A percentile compares a stretch with the other conserved stretches of the same genome.
These are phyloP conservation scores for Uria lomvia DNA, from an alignment of 2,113 vertebrate genomes.

Conservation along the genomic window DNA sequence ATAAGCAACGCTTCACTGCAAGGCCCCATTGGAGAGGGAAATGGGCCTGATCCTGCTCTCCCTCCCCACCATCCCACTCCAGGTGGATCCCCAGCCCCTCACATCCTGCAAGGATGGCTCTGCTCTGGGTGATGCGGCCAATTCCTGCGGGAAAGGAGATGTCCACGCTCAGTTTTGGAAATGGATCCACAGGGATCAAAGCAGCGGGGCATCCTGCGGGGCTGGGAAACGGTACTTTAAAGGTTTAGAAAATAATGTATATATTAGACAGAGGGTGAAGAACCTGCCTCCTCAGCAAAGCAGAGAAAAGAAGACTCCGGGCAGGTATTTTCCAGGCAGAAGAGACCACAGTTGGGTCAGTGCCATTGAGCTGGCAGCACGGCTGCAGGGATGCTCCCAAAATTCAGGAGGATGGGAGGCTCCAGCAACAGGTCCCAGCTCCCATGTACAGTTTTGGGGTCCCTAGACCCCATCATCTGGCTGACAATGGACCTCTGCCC, in stretches of 20 bases:
- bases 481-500: background rate
- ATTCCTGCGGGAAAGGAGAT: accelerated
- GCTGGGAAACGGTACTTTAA: background rate
- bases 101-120: background rate
- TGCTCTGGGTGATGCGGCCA: background rate
- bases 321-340: background rate
- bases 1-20: accelerated
- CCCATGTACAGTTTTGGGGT: background rate
- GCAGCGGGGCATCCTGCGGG: background rate
- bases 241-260: background rate
- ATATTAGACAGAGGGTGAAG: too few relatives aligned
- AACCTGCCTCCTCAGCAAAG: background rate
- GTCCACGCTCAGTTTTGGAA: background rate
- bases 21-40: background rate
- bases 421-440: background rate
- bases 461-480: background rate
- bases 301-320: background rate
- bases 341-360: background rate
- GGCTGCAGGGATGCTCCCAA: background rate
- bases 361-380: accelerated
- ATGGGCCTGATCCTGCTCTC: background rate
- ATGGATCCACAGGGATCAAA: background rate
- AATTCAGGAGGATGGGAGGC: background rate
- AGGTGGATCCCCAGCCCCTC: background rate
- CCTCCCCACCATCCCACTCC: background rate